Evolutionary conservation across 2,888 invertebrate species (phyloP).

Genomic region (Athalia cordata): DNA sequence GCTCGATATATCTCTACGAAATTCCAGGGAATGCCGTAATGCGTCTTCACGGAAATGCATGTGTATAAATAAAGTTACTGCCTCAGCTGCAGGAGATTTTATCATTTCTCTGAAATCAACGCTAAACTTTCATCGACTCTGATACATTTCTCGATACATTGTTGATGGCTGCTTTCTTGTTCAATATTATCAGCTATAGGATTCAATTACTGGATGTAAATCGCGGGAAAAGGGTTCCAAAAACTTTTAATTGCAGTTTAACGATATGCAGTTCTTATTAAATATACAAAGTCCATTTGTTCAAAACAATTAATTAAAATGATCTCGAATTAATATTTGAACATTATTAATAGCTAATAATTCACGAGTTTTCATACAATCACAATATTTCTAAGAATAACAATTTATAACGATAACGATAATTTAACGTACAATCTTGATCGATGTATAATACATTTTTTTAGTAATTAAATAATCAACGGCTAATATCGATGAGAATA

Average conservation of each 20-base stretch:
- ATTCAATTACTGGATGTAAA: background rate
- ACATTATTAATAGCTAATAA: too few relatives aligned
- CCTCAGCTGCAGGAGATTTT: background rate
- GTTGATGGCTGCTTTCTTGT: background rate
- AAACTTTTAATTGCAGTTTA: background rate
- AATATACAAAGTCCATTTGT: background rate
- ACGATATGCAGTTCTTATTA: slow-evolving; percentile 17
- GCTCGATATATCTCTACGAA: background rate
- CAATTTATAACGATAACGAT: background rate
- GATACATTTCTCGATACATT: too few relatives aligned
- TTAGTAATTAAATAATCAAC: background rate
- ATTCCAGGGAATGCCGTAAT: background rate
- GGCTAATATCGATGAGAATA: slow-evolving; percentile 53
- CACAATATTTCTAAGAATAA: background rate
- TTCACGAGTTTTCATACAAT: too few relatives aligned
- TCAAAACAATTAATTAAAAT: too few relatives aligned
- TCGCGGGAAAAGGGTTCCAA: background rate
- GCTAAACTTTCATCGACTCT: background rate
- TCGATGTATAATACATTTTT: background rate
- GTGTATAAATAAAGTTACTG: background rate
- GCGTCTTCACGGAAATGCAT: background rate
- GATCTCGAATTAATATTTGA: too few relatives aligned
- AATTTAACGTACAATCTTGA: background rate
- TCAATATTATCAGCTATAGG: background rate
- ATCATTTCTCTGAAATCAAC: background rate